Base-by-base conservation (phyloP, 2,888 invertebrate genomes). In the Mesopsocus fuscifrons region DNA sequence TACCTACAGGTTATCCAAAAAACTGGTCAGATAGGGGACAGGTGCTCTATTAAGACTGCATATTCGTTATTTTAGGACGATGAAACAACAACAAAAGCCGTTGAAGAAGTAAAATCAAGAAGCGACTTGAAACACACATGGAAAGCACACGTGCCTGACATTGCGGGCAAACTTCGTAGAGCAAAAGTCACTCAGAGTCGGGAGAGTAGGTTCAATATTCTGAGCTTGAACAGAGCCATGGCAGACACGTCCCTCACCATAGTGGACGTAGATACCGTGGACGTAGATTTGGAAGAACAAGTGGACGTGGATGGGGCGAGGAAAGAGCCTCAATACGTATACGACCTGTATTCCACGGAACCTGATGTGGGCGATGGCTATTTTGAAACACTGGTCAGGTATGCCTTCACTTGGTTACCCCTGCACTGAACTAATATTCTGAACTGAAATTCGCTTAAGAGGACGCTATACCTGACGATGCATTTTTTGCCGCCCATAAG, bases 301-400 rank as follows among this genome's bases (percentile, higher is more conserved):
- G 9, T 6, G 5, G 33, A 33, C 5, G 33, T 16, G 17, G 33
- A 4, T 4, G 9, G 6, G 3, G 5, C 5, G 15, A 33, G 9
- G 15, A 33, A 9, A 16, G 38, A 38, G 8, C 17, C 17, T 18
- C n/a, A 17, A 3, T 38, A 38, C 20, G 38, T 38, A 5, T 38
- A 38, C 20, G 38, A 38, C 20, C 11, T 38, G 4, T 38, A 38
- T 38, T 20, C 20, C 17, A 17, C 16, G 16, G 38, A 38, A 18
- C 18, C 15, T 9, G 38, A 38, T 38, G 17, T 20, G 17, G 21
- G 20, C 20, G 38, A 38, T 38, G 15, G 15, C 6, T 38, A 20
- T 18, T 5, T 16, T 17, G 38, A 38, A 20, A 15, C 15, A 18
- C n/a, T 38, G 5, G n/a, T 38, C 15, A 38, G 38, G 38, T 38